phyloP scores from a whole-genome alignment of 2,113 vertebrate genomes.

The Albula glossodonta region DNA sequence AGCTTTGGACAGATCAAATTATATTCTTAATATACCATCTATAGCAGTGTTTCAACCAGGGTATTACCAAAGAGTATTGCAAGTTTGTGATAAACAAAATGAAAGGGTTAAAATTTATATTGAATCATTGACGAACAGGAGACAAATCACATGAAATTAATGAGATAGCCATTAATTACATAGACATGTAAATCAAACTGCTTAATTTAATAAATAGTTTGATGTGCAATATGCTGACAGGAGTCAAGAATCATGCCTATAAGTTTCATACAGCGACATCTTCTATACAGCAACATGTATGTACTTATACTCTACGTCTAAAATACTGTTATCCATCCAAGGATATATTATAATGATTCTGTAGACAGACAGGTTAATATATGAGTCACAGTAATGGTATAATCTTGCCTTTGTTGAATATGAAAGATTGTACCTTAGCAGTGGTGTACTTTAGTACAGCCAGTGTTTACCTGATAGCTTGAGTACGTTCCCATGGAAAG shows the following conservation, averaged over 20 bases:
- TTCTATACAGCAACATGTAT: no score
- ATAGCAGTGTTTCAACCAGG: background rate
- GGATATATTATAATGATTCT: background rate
- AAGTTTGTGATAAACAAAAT: background rate
- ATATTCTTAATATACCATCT: background rate
- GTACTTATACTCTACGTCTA: no score
- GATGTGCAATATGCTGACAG: no score
- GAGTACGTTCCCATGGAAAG: background rate
- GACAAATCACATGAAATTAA: background rate
- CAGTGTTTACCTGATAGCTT: background rate
- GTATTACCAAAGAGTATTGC: background rate
- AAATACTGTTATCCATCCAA: background rate
- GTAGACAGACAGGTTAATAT: background rate
- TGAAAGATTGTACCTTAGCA: background rate
- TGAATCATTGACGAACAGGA: background rate
- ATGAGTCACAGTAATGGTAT: background rate
- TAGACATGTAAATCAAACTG: no score
- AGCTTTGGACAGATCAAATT: background rate
- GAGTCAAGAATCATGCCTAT: no score
- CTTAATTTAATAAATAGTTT: no score
- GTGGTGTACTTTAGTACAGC: background rate
- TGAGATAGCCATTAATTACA: no score
- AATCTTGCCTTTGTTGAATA: background rate
- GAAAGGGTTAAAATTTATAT: no score
- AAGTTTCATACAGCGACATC: no score